Conservation (phyloP, 2,888 invertebrate genomes). For the Drosophila sordidapex region DNA sequence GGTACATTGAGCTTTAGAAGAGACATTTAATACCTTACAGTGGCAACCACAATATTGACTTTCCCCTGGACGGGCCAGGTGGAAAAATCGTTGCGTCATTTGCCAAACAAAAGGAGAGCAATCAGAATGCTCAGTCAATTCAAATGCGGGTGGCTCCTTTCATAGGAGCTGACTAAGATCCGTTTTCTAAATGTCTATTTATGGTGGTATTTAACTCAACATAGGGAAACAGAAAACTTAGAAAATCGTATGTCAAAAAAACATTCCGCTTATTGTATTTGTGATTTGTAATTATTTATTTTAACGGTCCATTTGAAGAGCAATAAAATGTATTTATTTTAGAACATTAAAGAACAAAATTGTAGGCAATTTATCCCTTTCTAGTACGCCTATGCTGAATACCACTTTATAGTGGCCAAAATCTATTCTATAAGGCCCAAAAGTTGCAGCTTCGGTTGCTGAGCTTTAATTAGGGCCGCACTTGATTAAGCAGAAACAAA, state of each 20-base stretch:
- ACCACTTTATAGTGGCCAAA: neutral
- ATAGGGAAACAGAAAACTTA: neutral
- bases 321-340: neutral
- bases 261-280: neutral
- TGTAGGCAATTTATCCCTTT: neutral
- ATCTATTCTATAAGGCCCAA: constrained; percentile 15
- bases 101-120: neutral
- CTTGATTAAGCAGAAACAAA: constrained; percentile 62
- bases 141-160: constrained; percentile 29
- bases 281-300: neutral
- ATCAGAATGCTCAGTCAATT: constrained; percentile 27
- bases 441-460: constrained; percentile 38
- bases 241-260: neutral
- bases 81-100: constrained; percentile 13
- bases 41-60: constrained; percentile 73
- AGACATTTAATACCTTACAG: constrained; percentile 75
- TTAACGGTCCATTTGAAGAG: neutral
- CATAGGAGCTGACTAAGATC: constrained; percentile 3
- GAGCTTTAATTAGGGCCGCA: constrained; percentile 47
- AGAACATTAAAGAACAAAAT: neutral
- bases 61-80: constrained; percentile 44
- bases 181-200: neutral
- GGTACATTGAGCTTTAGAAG: constrained; percentile 37
- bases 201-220: neutral
- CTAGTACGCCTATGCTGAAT: neutral